A percentile compares a stretch with the other conserved stretches of the same genome.
phyloP scores from a whole-genome alignment of 2,888 invertebrate species.

The Trachelus tabidus region DNA sequence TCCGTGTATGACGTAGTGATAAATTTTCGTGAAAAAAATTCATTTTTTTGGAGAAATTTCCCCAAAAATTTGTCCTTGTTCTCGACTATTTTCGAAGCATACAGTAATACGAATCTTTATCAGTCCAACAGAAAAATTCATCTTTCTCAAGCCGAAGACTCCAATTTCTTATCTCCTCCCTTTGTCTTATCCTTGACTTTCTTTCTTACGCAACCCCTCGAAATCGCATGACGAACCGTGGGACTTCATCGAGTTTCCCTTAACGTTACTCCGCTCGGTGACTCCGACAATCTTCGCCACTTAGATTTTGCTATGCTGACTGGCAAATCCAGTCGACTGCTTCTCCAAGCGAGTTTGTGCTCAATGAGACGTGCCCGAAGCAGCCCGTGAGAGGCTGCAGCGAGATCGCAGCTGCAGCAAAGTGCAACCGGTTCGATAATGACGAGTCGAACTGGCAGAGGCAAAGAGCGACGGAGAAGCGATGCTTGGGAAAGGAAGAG shows the following conservation, averaged over 20 bases:
- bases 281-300: neutral
- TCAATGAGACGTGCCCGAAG: slow-evolving; percentile 37
- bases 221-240: neutral
- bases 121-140: too few relatives aligned
- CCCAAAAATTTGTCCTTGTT: too few relatives aligned
- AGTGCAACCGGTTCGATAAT: slow-evolving; percentile 29
- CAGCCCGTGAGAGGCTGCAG: slow-evolving; percentile 33
- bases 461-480: neutral
- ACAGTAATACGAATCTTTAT: too few relatives aligned
- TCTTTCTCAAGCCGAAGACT: too few relatives aligned
- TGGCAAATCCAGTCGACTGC: neutral
- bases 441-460: slow-evolving; percentile 1
- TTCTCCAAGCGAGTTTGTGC: slow-evolving; percentile 23
- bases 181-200: too few relatives aligned
- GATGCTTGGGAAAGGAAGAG: slow-evolving; percentile 8
- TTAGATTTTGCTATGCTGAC: neutral
- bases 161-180: too few relatives aligned
- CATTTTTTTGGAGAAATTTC: too few relatives aligned
- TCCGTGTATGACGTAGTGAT: neutral
- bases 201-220: neutral
- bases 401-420: slow-evolving; percentile 31
- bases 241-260: neutral
- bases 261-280: neutral
- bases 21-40: too few relatives aligned
- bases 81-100: too few relatives aligned